Percentiles rank a stretch among this genome's conserved stretches.
Evolutionary conservation across 2,113 vertebrate genomes (phyloP).

Genomic region (Mormoops blainvillei): DNA sequence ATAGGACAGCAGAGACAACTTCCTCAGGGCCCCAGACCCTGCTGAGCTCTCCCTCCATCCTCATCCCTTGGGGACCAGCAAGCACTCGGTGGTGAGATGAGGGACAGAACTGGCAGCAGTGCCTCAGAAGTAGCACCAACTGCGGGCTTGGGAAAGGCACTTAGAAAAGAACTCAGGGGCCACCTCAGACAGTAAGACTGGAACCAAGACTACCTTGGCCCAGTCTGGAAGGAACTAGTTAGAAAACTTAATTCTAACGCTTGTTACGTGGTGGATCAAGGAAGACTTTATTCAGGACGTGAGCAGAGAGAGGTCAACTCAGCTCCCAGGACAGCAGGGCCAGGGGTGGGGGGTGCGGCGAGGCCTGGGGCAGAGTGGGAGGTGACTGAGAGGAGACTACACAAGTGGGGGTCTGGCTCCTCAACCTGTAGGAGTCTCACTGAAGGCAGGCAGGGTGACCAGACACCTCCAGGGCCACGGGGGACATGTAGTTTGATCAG

Average conservation of each 20-base stretch:
- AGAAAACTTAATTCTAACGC: background rate
- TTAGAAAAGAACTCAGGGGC: background rate
- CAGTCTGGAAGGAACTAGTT: background rate
- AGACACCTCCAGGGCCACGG: background rate
- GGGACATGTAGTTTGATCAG: background rate
- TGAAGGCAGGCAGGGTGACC: background rate
- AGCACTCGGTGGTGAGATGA: background rate
- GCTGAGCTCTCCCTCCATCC: background rate
- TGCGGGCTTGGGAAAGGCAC: too few species aligned
- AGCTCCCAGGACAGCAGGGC: background rate
- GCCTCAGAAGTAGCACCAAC: background rate
- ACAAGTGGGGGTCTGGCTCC: background rate
- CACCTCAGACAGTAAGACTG: too few species aligned
- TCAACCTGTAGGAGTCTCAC: too few species aligned
- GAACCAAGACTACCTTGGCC: background rate
- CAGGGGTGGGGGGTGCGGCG: background rate
- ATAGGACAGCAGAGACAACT: background rate
- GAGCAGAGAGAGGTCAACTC: too few species aligned
- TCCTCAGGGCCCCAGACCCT: background rate
- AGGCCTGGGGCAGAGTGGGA: background rate
- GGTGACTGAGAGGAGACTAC: background rate
- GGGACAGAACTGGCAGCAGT: too few species aligned
- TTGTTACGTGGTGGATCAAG: background rate
- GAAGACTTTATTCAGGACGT: background rate
- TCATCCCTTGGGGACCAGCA: background rate